Evolutionary conservation across 2,888 invertebrate genomes (phyloP).

Genomic region (Diarsia brunnea): DNA sequence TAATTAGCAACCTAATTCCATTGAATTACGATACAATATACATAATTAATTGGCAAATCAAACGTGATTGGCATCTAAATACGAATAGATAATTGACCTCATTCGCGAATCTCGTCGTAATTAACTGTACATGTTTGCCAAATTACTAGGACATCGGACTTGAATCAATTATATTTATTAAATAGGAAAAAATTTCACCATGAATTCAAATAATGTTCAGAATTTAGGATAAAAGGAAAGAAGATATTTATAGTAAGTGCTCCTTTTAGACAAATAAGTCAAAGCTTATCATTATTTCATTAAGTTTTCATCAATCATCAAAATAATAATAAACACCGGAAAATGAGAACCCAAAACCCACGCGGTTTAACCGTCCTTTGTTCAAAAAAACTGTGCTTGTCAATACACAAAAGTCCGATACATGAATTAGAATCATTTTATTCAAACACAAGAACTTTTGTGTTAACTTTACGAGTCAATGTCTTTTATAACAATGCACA

Average conservation of each 20-base stretch:
- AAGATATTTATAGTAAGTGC: not conserved
- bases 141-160: conserved; percentile 3
- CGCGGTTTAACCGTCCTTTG: not conserved
- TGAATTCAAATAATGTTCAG: not conserved
- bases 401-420: conserved; percentile 23
- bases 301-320: not conserved
- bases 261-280: not conserved
- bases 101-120: conserved; percentile 27
- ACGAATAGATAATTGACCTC: conserved; percentile 13
- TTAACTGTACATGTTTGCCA: conserved; percentile 18
- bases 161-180: not conserved
- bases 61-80: conserved; percentile 45
- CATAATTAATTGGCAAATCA: conserved; percentile 4
- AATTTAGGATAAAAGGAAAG: not conserved
- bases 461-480: conserved; percentile 61
- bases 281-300: not conserved
- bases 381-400: not conserved
- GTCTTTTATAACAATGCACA: conserved; percentile 60
- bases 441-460: conserved; percentile 51
- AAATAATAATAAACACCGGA: not conserved
- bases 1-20: conserved; percentile 31
- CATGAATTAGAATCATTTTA: conserved; percentile 56
- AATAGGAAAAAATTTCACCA: not conserved
- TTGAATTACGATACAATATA: conserved; percentile 19
- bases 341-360: not conserved